phyloP scores from a whole-genome alignment of 1,140 invertebrate species.

The Drosophila guanche region DNA sequence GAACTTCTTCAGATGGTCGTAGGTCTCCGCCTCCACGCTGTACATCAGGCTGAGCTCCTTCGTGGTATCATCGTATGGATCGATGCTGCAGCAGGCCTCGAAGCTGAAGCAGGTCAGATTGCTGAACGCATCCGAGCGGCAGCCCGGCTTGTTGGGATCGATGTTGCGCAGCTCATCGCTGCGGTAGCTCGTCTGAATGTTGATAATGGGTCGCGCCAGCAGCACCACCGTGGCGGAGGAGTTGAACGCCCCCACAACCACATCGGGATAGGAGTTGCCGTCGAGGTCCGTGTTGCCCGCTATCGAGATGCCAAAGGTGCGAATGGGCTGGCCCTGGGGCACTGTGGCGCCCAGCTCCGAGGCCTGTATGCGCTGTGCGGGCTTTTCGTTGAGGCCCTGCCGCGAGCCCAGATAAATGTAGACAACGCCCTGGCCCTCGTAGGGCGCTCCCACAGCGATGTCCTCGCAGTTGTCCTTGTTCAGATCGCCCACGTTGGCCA shows the following conservation, averaged over 20 bases:
- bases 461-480: slow-evolving; percentile 96
- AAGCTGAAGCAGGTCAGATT: slow-evolving; percentile 95
- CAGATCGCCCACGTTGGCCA: slow-evolving; percentile 94
- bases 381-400: slow-evolving; percentile 89
- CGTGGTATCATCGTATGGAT: slow-evolving; percentile 86
- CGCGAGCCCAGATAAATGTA: slow-evolving; percentile 94
- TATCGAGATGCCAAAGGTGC: slow-evolving; percentile 94
- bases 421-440: slow-evolving; percentile 92
- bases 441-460: slow-evolving; percentile 95
- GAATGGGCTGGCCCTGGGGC: slow-evolving; percentile 84
- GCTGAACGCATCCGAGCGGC: slow-evolving; percentile 86
- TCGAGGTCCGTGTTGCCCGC: slow-evolving; percentile 96
- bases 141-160: slow-evolving; percentile 91
- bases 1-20: slow-evolving; percentile 90
- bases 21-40: slow-evolving; percentile 93
- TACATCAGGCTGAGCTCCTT: slow-evolving; percentile 87
- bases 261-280: slow-evolving; percentile 95
- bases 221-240: slow-evolving; percentile 85
- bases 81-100: slow-evolving; percentile 92
- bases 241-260: slow-evolving; percentile 93
- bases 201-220: slow-evolving; percentile 93
- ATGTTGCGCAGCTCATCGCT: slow-evolving; percentile 88
- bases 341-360: slow-evolving; percentile 74
- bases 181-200: slow-evolving; percentile 88
- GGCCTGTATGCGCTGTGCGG: slow-evolving; percentile 87